Evolutionary conservation across 2,888 invertebrate genomes (phyloP), one percentile per base, ranked within the genome.

Genomic region (Pelosia muscerda): DNA sequence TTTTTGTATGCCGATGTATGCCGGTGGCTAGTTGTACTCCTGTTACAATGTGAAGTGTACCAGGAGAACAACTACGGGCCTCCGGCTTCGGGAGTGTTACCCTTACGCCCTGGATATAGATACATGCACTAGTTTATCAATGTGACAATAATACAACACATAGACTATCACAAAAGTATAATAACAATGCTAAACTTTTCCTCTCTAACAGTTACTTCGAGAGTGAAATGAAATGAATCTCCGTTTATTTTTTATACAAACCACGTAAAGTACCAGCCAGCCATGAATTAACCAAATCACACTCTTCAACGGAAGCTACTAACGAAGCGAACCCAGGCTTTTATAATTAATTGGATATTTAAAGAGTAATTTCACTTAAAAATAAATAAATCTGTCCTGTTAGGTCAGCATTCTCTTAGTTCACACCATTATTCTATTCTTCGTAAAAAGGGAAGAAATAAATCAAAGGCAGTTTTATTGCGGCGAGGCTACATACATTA

Each of bases 391-490:
- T 49, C 19, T n/a, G 19, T n/a, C n/a, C 19, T 38, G 31, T 38
- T 19, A 8, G 8, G 19, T 15, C 38, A 38, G 13, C 4, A 15
- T 23, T 23, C 23, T 38, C 25, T 54, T 72, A 55, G 23, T 72
- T 72, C 70, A 63, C n/a, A 66, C 13, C 65, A 9, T 73, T 73
- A 26, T 68, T 11, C 59, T 73, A 63, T 79, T 82, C 80, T 73
- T 66, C 75, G 75, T 60, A 49, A 59, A 76, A 75, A 74, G 75
- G 72, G 74, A 84, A 81, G 81, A 88, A 83, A 85, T 85, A 87
- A 90, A 90, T 89, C 89, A 89, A 88, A 90, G 86, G 84, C 84
- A 85, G 87, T 90, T 88, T 87, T 87, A 84, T 81, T 84, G 87
- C 82, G 87, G 86, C 66, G 64, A 76, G 75, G 79, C 82, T 86